Percentiles rank a stretch among this genome's conserved stretches.
phyloP scores from a whole-genome alignment of 30 jellyfish, hydroid and myxozoan species.

The Cassiopea andromeda region DNA sequence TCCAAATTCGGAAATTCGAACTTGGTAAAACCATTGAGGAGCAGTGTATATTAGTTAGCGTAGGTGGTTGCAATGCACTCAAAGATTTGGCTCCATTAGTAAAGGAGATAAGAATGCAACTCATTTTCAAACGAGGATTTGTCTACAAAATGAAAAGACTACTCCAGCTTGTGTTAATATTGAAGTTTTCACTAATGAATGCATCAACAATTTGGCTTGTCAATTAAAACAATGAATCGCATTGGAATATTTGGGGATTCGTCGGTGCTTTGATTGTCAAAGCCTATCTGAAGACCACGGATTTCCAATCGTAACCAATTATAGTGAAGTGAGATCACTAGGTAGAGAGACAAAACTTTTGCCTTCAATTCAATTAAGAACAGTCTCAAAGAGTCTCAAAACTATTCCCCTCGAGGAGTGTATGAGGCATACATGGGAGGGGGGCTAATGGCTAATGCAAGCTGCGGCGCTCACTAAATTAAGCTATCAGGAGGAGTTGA shows the following conservation, averaged over 20 bases:
- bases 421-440: too few species aligned
- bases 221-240: conserved; percentile 11
- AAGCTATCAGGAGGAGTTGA: background rate
- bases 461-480: background rate
- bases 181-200: background rate
- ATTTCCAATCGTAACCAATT: background rate
- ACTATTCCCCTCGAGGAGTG: background rate
- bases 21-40: background rate
- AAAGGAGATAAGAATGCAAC: background rate
- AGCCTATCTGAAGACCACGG: conserved; percentile 1
- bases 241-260: conserved; percentile 30
- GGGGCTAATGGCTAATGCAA: background rate
- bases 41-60: background rate
- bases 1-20: background rate
- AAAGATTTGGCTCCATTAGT: background rate
- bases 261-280: conserved; percentile 24
- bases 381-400: background rate
- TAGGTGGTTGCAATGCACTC: background rate
- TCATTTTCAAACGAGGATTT: background rate
- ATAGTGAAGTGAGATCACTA: background rate
- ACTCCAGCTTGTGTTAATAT: background rate
- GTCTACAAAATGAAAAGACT: background rate
- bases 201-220: conserved; percentile 18
- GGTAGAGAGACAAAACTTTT: background rate
- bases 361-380: background rate